Evolutionary conservation across 2,888 invertebrate genomes (phyloP), one percentile per base, ranked within the genome.

Genomic region (Hetaerina titia): DNA sequence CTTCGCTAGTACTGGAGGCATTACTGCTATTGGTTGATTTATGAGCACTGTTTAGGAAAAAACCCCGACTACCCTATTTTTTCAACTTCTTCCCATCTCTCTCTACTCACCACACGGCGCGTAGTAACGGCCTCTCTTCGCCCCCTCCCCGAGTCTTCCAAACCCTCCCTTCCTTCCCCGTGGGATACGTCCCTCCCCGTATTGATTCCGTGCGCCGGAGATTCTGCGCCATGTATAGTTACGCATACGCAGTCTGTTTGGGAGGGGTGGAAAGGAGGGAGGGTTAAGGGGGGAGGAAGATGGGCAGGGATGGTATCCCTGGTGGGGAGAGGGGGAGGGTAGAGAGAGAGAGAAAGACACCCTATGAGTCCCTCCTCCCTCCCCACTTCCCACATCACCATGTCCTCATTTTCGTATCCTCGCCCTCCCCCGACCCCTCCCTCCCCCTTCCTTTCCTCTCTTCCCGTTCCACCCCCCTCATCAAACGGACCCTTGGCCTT

Each of bases 201-300:
- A 92, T 92, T 92, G 92, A 92, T 92, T 92, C 92, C 92, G 31
- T 92, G 92, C 92, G 92, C 92, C 64, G 74, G 56, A 64, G 92
- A 92, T 92, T 56, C 92, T 92, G 92, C 92, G 92, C 92, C 92
- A 74, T 92, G 56, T 69, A 81, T 81, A 81, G 81, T 81, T 81
- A 92, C 92, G 92, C 92, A 92, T 92, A 92, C 92, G 92, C 92
- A 92, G 92, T 45, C 69, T 45, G 74, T 13, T 17, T 2, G 58
- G 89, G 89, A 57, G 58, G 56, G 57, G 69, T 57, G 89, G 57
- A 17, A 57, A 56, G 22, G 89, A 17, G 57, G 19, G 57, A 56
- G 31, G 63, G 45, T 89, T 89, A 25, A 6, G 58, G 89, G 25
- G n/a, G 19, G 17, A 5, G 88, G 89, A 56, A 57, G 89, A 22